Evolutionary conservation across 2,888 invertebrate genomes (phyloP).

Genomic region (Zaprionus bogoriensis): DNA sequence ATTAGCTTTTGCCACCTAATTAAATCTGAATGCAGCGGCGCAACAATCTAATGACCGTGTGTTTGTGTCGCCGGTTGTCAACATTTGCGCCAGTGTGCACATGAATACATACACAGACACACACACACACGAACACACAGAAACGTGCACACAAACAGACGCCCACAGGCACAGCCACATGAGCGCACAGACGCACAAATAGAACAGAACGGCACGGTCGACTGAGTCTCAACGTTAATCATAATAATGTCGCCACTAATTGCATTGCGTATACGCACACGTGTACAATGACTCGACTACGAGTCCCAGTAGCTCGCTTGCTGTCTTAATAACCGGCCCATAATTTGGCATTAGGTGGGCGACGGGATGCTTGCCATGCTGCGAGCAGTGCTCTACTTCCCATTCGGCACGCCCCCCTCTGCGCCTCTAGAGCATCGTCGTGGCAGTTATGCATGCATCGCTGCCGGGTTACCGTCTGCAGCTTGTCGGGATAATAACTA

Average conservation of each 20-base stretch:
- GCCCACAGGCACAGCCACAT: slow-evolving; percentile 1
- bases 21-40: slow-evolving; percentile 61
- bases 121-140: slow-evolving; percentile 12
- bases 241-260: slow-evolving; percentile 75
- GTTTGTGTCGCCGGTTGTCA: slow-evolving; percentile 15
- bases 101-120: slow-evolving; percentile 1
- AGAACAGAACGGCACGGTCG: slow-evolving; percentile 25
- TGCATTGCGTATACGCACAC: slow-evolving; percentile 77
- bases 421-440: too few species aligned
- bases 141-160: slow-evolving; percentile 16
- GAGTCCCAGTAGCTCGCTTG: slow-evolving; percentile 4
- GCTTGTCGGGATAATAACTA: slow-evolving; percentile 11
- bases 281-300: slow-evolving; percentile 47
- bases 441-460: too few species aligned
- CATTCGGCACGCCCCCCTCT: neutral
- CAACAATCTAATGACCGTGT: slow-evolving; percentile 44
- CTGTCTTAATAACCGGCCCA: slow-evolving; percentile 44
- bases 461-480: slow-evolving; percentile 4
- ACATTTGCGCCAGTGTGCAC: slow-evolving; percentile 21
- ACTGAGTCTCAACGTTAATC: slow-evolving; percentile 58
- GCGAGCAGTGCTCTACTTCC: neutral
- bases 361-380: neutral
- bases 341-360: slow-evolving; percentile 64
- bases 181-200: neutral
- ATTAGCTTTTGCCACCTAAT: slow-evolving; percentile 61